Base-by-base conservation (phyloP, 2,113 vertebrate species). In the Stigmatopora nigra region DNA sequence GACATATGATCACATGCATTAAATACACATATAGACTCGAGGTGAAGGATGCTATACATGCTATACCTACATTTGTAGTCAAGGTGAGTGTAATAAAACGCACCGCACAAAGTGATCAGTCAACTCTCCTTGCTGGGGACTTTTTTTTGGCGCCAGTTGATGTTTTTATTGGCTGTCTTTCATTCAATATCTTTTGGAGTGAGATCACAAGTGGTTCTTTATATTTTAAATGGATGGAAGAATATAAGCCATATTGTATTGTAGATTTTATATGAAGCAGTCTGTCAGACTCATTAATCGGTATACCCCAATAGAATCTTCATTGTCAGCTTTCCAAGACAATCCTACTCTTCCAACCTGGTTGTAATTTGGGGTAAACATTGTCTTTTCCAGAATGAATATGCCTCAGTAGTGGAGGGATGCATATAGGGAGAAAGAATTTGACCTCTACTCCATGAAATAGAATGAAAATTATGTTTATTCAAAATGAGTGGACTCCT, bases 121-220 rank as follows among this genome's bases (percentile, higher is more conserved):
- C 73, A 72, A 64, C 73, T 58, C 66, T 14, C 59, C 68, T 19
- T 60, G 59, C 65, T 59, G 38, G 58, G 68, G 66, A 69, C 55
- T 8, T 31, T 70, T 67, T 77, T 31, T 70, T 67, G 75, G 69
- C 48, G 72, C 57, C 71, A 67, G 66, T 75, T 59, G 53, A 14
- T n/a, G 46, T 80, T 81, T 83, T 70, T 65, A 71, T 79, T 79
- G 80, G 79, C 71, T 81, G 76, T 78, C 67, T 77, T 77, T 78
- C 66, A 64, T 80, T 14, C 55, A 64, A 74, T 76, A 59, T 68
- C 79, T 77, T 61, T 15, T 67, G 70, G 79, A 81, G 78, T 81
- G 69, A 35, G 44, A 67, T 72, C 76, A 82, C 84, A 82, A 81
- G 60, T 78, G 76, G 61, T 86, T 75, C 83, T 72, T 61, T 73